phyloP scores from a whole-genome alignment of 2,797 vertebrate genomes.

The Ambastaia sidthimunki region DNA sequence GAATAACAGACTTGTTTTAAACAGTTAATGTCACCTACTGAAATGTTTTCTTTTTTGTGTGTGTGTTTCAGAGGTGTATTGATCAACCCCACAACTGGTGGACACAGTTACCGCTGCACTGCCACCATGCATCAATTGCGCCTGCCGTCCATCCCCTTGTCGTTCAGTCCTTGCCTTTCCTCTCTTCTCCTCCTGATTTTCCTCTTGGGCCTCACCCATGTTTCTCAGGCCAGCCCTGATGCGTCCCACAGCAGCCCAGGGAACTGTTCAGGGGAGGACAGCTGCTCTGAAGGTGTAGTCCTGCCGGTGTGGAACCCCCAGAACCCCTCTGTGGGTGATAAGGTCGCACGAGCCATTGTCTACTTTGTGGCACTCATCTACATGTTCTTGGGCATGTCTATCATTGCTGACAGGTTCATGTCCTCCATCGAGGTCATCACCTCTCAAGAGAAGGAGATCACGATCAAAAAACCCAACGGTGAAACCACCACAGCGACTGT shows the following conservation, averaged over 20 bases:
- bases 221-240: slow-evolving; percentile 69
- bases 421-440: slow-evolving; percentile 90
- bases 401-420: slow-evolving; percentile 89
- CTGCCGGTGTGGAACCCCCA: slow-evolving; percentile 87
- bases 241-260: slow-evolving; percentile 54
- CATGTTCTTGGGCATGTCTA: slow-evolving; percentile 91
- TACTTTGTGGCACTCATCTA: slow-evolving; percentile 88
- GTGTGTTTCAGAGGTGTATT: slow-evolving; percentile 44
- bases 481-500: slow-evolving; percentile 84
- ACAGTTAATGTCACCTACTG: background rate
- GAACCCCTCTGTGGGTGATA: slow-evolving; percentile 86
- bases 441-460: slow-evolving; percentile 87
- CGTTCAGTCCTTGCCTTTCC: slow-evolving; percentile 61
- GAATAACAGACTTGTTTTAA: background rate
- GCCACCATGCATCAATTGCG: slow-evolving; percentile 64
- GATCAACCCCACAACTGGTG: slow-evolving; percentile 21
- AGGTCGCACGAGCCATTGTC: slow-evolving; percentile 86
- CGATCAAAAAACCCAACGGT: slow-evolving; percentile 84
- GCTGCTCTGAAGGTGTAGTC: slow-evolving; percentile 83
- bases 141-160: slow-evolving; percentile 35
- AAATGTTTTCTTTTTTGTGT: slow-evolving; percentile 30
- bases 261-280: slow-evolving; percentile 78
- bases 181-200: slow-evolving; percentile 70
- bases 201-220: slow-evolving; percentile 71
- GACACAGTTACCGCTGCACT: slow-evolving; percentile 24